phyloP scores from a whole-genome alignment of 2,797 vertebrate species.

The Chromis chromis region DNA sequence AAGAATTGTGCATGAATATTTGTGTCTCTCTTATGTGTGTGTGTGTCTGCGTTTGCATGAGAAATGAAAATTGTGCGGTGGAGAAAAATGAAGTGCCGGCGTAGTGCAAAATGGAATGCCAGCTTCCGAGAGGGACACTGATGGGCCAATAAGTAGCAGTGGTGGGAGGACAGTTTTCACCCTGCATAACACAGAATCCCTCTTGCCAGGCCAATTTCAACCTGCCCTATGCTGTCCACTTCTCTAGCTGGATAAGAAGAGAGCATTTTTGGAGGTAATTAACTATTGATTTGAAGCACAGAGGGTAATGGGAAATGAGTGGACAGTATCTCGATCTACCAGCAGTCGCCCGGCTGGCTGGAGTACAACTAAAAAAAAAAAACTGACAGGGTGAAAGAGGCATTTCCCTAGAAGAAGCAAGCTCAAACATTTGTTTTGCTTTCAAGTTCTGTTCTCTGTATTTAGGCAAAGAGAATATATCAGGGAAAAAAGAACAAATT shows the following conservation, averaged over 20 bases:
- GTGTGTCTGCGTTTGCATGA: constrained; percentile 32
- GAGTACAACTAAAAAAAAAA: constrained; percentile 23
- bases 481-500: neutral
- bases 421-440: constrained; percentile 41
- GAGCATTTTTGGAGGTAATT: constrained; percentile 77
- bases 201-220: constrained; percentile 61
- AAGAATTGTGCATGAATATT: constrained; percentile 50
- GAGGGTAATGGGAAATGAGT: constrained; percentile 80
- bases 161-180: constrained; percentile 68
- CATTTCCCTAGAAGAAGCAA: constrained; percentile 44
- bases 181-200: constrained; percentile 56
- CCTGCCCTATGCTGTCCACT: constrained; percentile 57
- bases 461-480: neutral
- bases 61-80: constrained; percentile 50
- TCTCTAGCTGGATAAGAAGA: constrained; percentile 65
- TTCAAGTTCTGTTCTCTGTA: constrained; percentile 21
- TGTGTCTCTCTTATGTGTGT: constrained; percentile 43
- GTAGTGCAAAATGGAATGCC: constrained; percentile 57
- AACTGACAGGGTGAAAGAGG: constrained; percentile 26
- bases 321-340: constrained; percentile 68
- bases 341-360: constrained; percentile 32
- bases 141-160: constrained; percentile 71
- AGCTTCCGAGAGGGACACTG: constrained; percentile 62
- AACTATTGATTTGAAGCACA: constrained; percentile 84
- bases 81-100: constrained; percentile 60